Evolutionary conservation across 2,113 vertebrate genomes (phyloP), one percentile per base, ranked within the genome.

Genomic region (Eulacestoma nigropectus): DNA sequence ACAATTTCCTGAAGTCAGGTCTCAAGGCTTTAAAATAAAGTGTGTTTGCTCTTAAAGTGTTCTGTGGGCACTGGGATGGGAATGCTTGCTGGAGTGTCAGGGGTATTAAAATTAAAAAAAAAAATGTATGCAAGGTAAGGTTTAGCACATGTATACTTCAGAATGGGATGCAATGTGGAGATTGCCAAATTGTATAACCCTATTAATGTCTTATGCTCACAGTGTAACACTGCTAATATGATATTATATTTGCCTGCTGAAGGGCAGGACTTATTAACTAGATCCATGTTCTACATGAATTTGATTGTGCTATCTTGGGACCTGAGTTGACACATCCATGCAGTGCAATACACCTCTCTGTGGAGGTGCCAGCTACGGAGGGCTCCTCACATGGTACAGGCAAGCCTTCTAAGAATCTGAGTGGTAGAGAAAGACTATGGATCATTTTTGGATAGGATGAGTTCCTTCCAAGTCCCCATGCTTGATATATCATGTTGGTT

Each of bases 1-100:
- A 93, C 77, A 84, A 80, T 87, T 96, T 95, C 75, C 89, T 89
- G 74, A 90, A 93, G 83, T 96, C 15, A 47, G 59, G 68, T 63
- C 94, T 55, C 81, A 90, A 73, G 91, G 27, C 89, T 79, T 95
- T 89, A 93, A 91, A 85, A 76, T n/a, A n/a, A 93, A 96, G 82
- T 39, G 26, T 94, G 57, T 83, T 96, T 95, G 69, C 65, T 95
- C 76, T 96, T 83, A 26, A 67, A 75, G 59, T 74, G 49, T 73
- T 90, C 67, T 84, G 52, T 81, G 81, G 86, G 74, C 52, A 46
- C 9, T 56, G 41, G 59, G 62, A 89, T 89, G 72, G 29, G 63
- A 88, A 12, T 35, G 41, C 37, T 92, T 83, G 14, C 50, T 73
- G 42, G 23, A 77, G 10, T 46, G 37, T 29, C 55, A 85, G 50